Evolutionary conservation across 2,797 vertebrate species (phyloP).

Genomic region (Sciurus vulgaris): DNA sequence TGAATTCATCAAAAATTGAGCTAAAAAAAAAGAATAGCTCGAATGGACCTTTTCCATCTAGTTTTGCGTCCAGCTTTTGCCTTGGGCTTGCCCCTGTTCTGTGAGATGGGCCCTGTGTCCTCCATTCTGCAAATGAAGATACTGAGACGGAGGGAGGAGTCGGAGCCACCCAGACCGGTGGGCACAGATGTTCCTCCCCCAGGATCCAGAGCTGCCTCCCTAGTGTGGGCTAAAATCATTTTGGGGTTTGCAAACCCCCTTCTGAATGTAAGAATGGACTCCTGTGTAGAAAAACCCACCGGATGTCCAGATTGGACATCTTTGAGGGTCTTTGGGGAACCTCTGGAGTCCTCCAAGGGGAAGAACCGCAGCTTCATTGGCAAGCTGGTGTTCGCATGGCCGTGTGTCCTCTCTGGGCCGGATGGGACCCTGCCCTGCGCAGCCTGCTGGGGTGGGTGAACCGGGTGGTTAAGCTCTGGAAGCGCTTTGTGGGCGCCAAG

Average conservation of each 20-base stretch:
- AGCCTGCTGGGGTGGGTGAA: not conserved
- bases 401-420: not conserved
- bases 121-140: not conserved
- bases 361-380: not conserved
- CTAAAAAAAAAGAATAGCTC: no score
- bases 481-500: not conserved
- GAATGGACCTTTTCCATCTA: not conserved
- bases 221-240: not conserved
- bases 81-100: fast-evolving
- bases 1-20: not conserved
- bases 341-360: not conserved
- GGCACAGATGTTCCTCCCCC: not conserved
- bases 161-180: fast-evolving
- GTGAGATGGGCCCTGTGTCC: not conserved
- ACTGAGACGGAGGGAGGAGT: not conserved
- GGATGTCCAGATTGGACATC: not conserved
- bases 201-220: not conserved
- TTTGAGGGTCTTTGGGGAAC: not conserved
- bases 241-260: not conserved
- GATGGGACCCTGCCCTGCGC: not conserved
- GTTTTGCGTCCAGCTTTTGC: not conserved
- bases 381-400: no score
- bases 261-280: not conserved
- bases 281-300: not conserved
- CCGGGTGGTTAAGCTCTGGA: not conserved